phyloP scores from a whole-genome alignment of 2,888 invertebrate species.

The Drosophila basisetae region DNA sequence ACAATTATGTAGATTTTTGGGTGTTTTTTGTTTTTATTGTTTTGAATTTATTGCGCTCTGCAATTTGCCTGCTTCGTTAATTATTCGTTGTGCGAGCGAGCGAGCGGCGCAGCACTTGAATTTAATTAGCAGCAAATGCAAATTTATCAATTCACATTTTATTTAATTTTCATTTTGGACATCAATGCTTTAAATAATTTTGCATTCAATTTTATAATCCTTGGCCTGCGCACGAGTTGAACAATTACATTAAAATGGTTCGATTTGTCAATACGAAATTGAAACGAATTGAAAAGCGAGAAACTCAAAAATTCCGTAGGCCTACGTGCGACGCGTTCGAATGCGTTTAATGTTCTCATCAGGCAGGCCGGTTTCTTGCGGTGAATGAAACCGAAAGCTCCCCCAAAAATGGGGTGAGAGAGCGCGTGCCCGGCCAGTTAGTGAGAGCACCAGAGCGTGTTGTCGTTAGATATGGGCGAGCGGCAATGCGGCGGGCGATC shows the following conservation, averaged over 20 bases:
- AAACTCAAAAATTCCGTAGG: conserved; percentile 49
- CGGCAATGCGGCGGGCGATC: conserved; percentile 53
- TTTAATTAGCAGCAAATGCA: conserved; percentile 77
- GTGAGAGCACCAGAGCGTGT: conserved; percentile 15
- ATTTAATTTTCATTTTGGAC: conserved; percentile 19
- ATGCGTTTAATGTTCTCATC: conserved; percentile 77
- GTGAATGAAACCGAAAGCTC: conserved; percentile 71
- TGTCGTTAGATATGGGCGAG: conserved; percentile 12
- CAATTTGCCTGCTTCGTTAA: conserved; percentile 68
- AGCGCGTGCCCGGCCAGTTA: conserved; percentile 10
- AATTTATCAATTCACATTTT: conserved; percentile 74
- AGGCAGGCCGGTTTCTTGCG: conserved; percentile 66
- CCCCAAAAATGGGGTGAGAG: conserved; percentile 57
- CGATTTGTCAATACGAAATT: conserved; percentile 17
- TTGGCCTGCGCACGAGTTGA: conserved; percentile 49
- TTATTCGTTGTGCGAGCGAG: conserved; percentile 65
- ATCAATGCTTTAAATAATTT: conserved; percentile 55
- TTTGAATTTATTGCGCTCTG: conserved; percentile 78
- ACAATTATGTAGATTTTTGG: conserved; percentile 76
- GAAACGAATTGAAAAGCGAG: conserved; percentile 30
- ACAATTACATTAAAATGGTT: conserved; percentile 56
- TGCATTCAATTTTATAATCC: conserved; percentile 32
- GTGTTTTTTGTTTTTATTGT: conserved; percentile 47
- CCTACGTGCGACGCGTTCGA: conserved; percentile 75
- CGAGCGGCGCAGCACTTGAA: conserved; percentile 74